A percentile compares a stretch with the other conserved stretches of the same genome.
Conservation (phyloP, 2,888 invertebrate genomes). For the Acanthosepion pharaonis region DNA sequence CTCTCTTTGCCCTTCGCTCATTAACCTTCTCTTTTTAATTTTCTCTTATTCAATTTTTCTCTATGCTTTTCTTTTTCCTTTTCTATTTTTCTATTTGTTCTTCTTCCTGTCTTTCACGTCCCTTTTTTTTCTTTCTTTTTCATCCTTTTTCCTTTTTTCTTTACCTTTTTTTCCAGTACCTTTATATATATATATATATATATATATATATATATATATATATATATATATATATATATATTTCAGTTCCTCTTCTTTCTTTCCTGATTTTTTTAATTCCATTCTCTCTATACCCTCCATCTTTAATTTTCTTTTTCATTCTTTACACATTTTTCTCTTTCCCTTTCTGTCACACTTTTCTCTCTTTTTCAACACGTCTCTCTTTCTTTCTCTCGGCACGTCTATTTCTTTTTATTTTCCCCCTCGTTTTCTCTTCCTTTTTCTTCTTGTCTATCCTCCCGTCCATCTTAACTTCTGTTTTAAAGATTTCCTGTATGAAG, state of each 20-base stretch:
- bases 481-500: neutral
- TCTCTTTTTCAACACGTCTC: neutral
- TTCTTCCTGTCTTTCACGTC: no score
- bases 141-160: no score
- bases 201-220: no score
- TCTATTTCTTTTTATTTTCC: no score
- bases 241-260: no score
- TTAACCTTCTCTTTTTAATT: no score
- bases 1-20: no score
- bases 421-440: neutral
- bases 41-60: neutral
- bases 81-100: rapidly evolving
- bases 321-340: no score
- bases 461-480: neutral
- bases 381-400: neutral
- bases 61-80: rapidly evolving
- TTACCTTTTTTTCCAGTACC: no score
- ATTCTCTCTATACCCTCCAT: neutral
- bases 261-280: no score
- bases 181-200: no score
- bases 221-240: no score
- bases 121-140: neutral
- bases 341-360: neutral
- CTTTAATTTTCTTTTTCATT: neutral
- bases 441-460: neutral